Percentiles rank a stretch among this genome's conserved stretches.
Evolutionary conservation across 1,140 invertebrate genomes (phyloP).

Genomic region (Drosophila asahinai): DNA sequence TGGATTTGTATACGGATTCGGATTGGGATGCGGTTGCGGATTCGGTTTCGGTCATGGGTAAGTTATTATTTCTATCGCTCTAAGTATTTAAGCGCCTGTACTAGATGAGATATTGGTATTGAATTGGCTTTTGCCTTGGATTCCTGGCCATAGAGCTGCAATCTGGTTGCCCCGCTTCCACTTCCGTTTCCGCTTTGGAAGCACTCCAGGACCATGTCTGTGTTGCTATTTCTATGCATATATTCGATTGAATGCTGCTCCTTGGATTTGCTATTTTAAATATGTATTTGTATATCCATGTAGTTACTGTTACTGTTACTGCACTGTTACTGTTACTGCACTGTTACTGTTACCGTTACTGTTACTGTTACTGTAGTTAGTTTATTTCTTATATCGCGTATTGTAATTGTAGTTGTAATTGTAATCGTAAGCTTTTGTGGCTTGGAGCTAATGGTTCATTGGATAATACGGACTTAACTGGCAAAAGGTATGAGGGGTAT

Average conservation of each 20-base stretch:
- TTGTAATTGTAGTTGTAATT: conserved; percentile 56
- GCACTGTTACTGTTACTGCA: conserved; percentile 18
- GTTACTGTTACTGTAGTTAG: conserved; percentile 38
- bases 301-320: conserved; percentile 19
- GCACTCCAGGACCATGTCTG: conserved; percentile 8
- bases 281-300: conserved; percentile 53
- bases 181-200: background rate
- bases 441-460: conserved; percentile 81
- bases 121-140: conserved; percentile 25
- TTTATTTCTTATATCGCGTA: conserved; percentile 55
- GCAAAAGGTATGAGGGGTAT: conserved; percentile 4
- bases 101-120: conserved; percentile 52
- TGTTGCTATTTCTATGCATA: conserved; percentile 32
- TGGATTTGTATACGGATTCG: conserved; percentile 8
- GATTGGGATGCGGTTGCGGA: background rate
- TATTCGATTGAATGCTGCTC: conserved; percentile 33
- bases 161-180: background rate
- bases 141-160: conserved; percentile 16
- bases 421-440: conserved; percentile 75
- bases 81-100: conserved; percentile 40
- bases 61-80: conserved; percentile 48
- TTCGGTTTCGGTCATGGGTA: conserved; percentile 4
- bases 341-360: conserved; percentile 17
- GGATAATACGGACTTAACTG: conserved; percentile 63
- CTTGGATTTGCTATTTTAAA: conserved; percentile 46